phyloP scores from a whole-genome alignment of 1,140 invertebrate genomes.

The Diorhabda sublineata region DNA sequence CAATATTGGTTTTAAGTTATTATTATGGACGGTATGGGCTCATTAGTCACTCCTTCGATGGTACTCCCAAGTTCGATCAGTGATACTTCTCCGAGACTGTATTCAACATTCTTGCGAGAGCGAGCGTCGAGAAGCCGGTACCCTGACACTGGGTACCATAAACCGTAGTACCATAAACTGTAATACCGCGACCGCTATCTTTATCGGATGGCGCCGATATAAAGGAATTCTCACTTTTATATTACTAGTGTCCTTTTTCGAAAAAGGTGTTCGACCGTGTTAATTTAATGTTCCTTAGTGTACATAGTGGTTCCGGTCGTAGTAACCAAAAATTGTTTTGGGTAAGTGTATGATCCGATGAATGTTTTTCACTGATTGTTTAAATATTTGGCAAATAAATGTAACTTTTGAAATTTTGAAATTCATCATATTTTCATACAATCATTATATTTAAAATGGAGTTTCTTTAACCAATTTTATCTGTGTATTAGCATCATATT shows the following conservation, averaged over 20 bases:
- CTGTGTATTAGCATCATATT: too few relatives aligned
- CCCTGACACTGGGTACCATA: slow-evolving; percentile 1
- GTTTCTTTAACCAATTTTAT: too few relatives aligned
- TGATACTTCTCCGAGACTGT: neutral
- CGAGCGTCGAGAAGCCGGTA: neutral
- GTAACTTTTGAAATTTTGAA: too few relatives aligned
- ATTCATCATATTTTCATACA: too few relatives aligned
- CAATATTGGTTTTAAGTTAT: too few relatives aligned
- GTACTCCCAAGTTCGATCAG: neutral
- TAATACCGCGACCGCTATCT: slow-evolving; percentile 1
- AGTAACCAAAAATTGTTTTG: neutral
- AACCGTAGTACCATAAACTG: slow-evolving; percentile 1
- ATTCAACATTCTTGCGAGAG: slow-evolving; percentile 2
- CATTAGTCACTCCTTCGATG: slow-evolving; percentile 1
- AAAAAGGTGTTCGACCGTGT: neutral
- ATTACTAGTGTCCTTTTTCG: slow-evolving; percentile 2
- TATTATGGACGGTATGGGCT: too few relatives aligned
- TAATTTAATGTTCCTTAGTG: neutral
- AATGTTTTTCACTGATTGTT: too few relatives aligned
- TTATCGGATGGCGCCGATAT: slow-evolving; percentile 1
- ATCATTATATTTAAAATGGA: too few relatives aligned
- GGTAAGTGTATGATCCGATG: neutral
- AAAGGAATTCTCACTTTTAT: slow-evolving; percentile 2
- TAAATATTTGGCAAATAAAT: too few relatives aligned
- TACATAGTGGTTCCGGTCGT: neutral